Evolutionary conservation across 2,888 invertebrate species (phyloP).

Genomic region (Axea sp.): DNA sequence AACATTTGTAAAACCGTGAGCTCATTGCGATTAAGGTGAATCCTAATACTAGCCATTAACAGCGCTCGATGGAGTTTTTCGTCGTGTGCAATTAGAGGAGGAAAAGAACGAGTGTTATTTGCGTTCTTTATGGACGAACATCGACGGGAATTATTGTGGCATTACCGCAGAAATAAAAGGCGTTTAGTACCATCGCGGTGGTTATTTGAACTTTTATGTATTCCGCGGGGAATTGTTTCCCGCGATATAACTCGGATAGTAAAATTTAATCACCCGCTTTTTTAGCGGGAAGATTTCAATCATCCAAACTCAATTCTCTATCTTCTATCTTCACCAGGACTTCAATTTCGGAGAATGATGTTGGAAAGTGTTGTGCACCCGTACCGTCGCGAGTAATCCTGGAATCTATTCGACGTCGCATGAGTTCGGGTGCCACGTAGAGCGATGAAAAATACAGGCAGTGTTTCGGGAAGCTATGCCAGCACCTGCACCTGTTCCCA

Average conservation of each 20-base stretch:
- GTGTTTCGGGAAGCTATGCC: conserved; percentile 45
- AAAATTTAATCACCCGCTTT: conserved; percentile 48
- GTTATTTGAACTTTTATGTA: conserved; percentile 49
- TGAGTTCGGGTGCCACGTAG: conserved; percentile 35
- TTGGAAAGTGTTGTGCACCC: conserved; percentile 14
- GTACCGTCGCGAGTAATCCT: conserved; percentile 42
- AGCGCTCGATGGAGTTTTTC: neutral
- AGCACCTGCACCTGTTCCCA: conserved; percentile 67
- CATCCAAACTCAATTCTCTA: conserved; percentile 41
- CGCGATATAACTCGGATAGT: conserved; percentile 3
- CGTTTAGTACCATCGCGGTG: conserved; percentile 32
- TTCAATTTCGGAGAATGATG: conserved; percentile 37
- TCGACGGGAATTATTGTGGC: conserved; percentile 25
- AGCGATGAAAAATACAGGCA: conserved; percentile 53
- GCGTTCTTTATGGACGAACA: conserved; percentile 7
- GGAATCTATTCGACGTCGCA: conserved; percentile 55
- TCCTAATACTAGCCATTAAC: conserved; percentile 5
- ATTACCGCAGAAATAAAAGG: conserved; percentile 40
- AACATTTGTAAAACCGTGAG: conserved; percentile 4
- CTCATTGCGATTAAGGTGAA: neutral
- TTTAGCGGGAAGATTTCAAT: conserved; percentile 44
- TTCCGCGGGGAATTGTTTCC: conserved; percentile 32
- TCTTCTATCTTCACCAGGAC: conserved; percentile 32
- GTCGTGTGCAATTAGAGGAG: neutral
- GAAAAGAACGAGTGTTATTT: conserved; percentile 5